phyloP scores from a whole-genome alignment of 1,140 invertebrate species.

The Oncopodura yosiiana region DNA sequence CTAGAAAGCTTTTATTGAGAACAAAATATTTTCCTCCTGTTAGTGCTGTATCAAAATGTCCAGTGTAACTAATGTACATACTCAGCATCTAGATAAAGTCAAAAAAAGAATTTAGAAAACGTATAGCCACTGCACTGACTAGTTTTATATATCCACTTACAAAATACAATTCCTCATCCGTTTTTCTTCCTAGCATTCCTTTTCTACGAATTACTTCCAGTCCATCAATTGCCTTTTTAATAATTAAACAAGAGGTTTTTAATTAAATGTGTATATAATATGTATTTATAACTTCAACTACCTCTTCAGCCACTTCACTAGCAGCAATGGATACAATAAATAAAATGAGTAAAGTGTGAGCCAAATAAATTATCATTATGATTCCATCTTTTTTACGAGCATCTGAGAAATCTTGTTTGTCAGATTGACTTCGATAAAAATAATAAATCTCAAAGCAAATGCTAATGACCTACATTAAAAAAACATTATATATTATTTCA shows the following conservation, averaged over 20 bases:
- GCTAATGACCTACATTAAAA: background rate
- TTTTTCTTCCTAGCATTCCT: constrained; percentile 13
- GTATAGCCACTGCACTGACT: background rate
- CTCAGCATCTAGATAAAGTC: constrained; percentile 7
- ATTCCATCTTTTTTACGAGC: constrained; percentile 10
- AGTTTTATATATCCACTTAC: background rate
- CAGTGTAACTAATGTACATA: constrained; percentile 22
- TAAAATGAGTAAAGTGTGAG: background rate
- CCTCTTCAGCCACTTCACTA: constrained; percentile 2
- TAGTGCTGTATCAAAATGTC: constrained; percentile 20
- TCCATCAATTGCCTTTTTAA: constrained; percentile 7
- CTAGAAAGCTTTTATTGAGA: constrained; percentile 12
- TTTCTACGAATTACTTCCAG: constrained; percentile 17
- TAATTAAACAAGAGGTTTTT: background rate
- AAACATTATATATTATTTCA: background rate
- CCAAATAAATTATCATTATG: constrained; percentile 3
- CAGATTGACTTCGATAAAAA: background rate
- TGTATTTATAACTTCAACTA: constrained; percentile 3
- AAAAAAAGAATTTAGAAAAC: background rate
- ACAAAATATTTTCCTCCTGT: constrained; percentile 10
- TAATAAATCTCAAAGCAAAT: constrained; percentile 9
- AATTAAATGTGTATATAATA: background rate
- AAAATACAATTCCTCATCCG: constrained; percentile 16
- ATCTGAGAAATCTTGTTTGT: background rate
- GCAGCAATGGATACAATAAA: background rate